These are phyloP conservation scores for Pachyramphus minor DNA, from an alignment of 2,113 vertebrate species.

Conservation along the genomic window DNA sequence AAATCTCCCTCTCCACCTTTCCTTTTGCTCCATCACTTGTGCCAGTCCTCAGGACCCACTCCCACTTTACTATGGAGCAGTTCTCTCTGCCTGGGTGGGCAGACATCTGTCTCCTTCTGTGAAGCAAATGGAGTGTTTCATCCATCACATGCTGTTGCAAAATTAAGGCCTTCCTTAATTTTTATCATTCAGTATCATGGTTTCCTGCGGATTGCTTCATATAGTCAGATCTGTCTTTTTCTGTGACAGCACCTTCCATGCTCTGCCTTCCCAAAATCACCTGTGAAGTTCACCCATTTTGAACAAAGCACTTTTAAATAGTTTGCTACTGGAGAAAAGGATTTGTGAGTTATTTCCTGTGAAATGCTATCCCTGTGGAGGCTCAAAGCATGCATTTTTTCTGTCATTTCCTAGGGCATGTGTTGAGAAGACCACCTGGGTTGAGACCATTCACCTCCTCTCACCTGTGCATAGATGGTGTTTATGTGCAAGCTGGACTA, in stretches of 20 bases:
- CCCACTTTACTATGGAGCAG: neutral
- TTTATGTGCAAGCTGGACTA: neutral
- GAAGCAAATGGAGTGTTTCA: neutral
- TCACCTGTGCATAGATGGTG: neutral
- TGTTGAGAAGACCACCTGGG: neutral
- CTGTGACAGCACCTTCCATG: neutral
- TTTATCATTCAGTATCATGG: neutral
- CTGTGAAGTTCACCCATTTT: neutral
- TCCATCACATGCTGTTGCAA: neutral
- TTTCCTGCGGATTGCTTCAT: neutral
- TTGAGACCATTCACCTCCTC: neutral
- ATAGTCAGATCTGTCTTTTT: neutral
- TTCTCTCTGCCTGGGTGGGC: neutral
- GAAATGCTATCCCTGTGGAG: neutral
- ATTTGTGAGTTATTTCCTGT: neutral
- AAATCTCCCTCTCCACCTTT: neutral
- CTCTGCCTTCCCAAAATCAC: neutral
- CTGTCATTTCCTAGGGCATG: neutral
- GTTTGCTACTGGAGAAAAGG: neutral
- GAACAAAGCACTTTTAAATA: neutral
- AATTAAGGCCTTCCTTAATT: neutral
- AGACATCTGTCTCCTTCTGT: neutral
- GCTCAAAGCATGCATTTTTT: rapidly evolving
- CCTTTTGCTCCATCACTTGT: neutral
- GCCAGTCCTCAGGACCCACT: neutral